Conservation (phyloP, 2,113 vertebrate genomes). For the Galemys pyrenaicus region DNA sequence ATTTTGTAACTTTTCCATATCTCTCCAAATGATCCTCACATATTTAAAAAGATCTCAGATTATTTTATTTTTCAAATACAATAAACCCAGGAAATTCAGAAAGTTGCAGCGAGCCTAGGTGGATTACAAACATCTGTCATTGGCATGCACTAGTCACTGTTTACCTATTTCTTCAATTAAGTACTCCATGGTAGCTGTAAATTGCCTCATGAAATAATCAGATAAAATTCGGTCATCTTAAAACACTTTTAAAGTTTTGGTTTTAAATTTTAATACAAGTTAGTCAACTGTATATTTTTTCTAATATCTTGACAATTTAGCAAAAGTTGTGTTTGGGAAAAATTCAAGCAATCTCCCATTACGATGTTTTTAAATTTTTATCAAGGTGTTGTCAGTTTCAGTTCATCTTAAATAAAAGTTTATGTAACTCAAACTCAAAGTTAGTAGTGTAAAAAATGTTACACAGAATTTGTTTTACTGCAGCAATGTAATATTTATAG, state of each 20-base stretch:
- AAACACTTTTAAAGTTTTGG: conserved; percentile 35
- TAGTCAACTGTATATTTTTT: neutral
- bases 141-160: neutral
- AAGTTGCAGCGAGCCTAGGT: neutral
- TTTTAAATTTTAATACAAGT: neutral
- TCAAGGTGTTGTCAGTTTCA: conserved; percentile 1
- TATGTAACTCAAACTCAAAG: neutral
- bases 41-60: neutral
- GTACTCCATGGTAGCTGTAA: neutral
- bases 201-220: neutral
- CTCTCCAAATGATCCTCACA: conserved; percentile 10
- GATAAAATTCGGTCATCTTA: neutral
- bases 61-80: neutral
- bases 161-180: neutral
- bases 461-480: neutral
- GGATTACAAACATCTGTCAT: conserved; percentile 26
- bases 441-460: neutral
- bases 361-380: conserved; percentile 3
- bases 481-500: neutral
- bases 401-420: neutral
- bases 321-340: neutral
- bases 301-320: neutral
- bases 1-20: conserved; percentile 22
- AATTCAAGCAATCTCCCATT: neutral
- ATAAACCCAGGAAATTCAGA: conserved; percentile 4